Percentiles rank a stretch among this genome's conserved stretches.
Evolutionary conservation across 2,888 invertebrate genomes (phyloP).

Genomic region (Tipula unca): DNA sequence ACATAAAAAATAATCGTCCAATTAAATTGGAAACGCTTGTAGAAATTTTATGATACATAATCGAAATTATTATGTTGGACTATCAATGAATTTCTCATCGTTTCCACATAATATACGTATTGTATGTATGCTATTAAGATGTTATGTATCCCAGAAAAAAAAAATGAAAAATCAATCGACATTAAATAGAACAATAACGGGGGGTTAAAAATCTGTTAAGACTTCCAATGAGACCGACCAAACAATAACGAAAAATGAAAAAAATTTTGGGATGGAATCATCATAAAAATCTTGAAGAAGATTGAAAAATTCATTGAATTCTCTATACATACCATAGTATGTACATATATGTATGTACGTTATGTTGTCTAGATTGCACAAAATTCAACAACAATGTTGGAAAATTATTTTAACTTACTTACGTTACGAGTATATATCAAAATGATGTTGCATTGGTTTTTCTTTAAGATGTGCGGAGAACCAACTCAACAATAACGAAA

Average conservation of each 20-base stretch:
- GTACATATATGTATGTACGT: too few relatives aligned
- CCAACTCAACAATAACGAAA: neutral
- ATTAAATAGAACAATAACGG: neutral
- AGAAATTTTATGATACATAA: neutral
- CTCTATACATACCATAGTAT: neutral
- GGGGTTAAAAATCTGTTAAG: neutral
- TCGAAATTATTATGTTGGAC: neutral
- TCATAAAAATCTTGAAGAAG: neutral
- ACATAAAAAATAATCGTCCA: neutral
- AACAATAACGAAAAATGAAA: neutral
- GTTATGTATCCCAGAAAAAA: neutral
- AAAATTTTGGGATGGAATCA: neutral
- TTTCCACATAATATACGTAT: neutral
- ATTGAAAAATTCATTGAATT: neutral
- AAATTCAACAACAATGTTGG: neutral
- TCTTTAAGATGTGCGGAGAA: neutral
- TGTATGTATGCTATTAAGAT: neutral
- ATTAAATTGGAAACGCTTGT: neutral
- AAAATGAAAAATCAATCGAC: neutral
- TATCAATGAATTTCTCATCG: neutral
- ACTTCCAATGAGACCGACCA: neutral
- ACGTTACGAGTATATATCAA: neutral
- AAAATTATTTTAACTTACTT: neutral
- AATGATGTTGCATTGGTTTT: neutral
- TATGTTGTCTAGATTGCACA: neutral